A percentile compares a stretch with the other conserved stretches of the same genome.
Evolutionary conservation across 2,888 invertebrate species (phyloP).

Genomic region (Axea sp.): DNA sequence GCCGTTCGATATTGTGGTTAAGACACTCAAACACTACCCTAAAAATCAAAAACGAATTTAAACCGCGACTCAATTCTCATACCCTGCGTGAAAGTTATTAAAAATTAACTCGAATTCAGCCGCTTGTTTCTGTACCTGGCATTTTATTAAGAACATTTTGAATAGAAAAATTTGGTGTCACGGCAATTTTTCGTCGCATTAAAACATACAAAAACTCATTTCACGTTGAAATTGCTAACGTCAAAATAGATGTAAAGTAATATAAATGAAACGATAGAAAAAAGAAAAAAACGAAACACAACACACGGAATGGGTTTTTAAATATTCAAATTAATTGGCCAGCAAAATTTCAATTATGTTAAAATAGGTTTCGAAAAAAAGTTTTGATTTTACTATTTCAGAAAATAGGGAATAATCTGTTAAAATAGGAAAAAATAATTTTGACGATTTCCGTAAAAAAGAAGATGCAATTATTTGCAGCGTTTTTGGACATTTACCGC

Average conservation of each 20-base stretch:
- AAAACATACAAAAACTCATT: conserved; percentile 32
- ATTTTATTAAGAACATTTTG: conserved; percentile 38
- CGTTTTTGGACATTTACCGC: background rate
- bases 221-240: conserved; percentile 24
- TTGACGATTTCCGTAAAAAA: background rate
- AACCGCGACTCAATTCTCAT: conserved; percentile 6
- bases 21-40: background rate
- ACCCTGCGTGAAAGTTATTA: conserved; percentile 10
- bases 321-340: conserved; percentile 15
- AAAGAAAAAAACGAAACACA: background rate
- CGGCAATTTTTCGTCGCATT: conserved; percentile 29
- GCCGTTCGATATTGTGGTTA: background rate
- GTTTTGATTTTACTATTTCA: too few species aligned
- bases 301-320: background rate
- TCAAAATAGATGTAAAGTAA: conserved; percentile 7
- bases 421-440: conserved; percentile 1
- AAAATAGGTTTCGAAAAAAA: background rate
- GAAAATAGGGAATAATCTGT: too few species aligned
- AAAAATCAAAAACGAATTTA: conserved; percentile 14
- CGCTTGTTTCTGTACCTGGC: conserved; percentile 22
- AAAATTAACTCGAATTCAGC: conserved; percentile 22
- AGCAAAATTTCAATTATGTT: background rate
- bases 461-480: conserved; percentile 1
- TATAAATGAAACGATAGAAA: conserved; percentile 2
- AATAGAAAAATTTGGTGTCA: conserved; percentile 23